Evolutionary conservation across 2,797 vertebrate species (phyloP), one percentile per base, ranked within the genome.

Genomic region (Florisuga fusca): DNA sequence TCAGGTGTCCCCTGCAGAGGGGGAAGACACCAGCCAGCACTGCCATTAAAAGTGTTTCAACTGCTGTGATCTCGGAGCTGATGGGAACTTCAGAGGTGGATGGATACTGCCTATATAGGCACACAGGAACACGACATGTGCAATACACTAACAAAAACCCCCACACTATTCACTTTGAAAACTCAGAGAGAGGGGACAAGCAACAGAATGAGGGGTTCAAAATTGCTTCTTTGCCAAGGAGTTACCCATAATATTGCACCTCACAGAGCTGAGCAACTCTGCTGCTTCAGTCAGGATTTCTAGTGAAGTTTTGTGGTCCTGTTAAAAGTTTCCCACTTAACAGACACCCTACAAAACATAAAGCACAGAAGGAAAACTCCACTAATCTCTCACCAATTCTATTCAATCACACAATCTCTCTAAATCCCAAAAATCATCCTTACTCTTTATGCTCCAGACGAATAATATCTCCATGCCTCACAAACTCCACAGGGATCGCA

Each of bases 391-490:
- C 69, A 90, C 33, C 64, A 79, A 4, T 54, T 61, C 50, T 43
- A 54, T 27, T 55, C 19, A 87, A 63, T 34, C 68, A 34, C 3
- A 15, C 54, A n/a, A 64, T 78, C 68, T 63, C 50, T 80, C 6
- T 51, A 69, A 86, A 93, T 61, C 29, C 38, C 83, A 93, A 22
- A 93, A 94, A 64, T 26, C 43, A 54, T 45, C 73, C 98, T 98
- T 98, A 99, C 99, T 99, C 99, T 98, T 99, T 99, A 96, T 99
- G 99, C 96, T 99, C 99, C 93, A 99, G 96, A 54, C 98, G 98
- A 96, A 99, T 97, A 72, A 99, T 94, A 96, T 99, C 99, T 94
- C 99, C 99, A 8, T 99, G 98, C 58, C 97, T 98, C 90, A 99
- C 98, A 87, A 99, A 98, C 87, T 99, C 98, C 93, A 98, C 98